phyloP scores from a whole-genome alignment of 2,888 invertebrate genomes.

The Dichetophora obliterata region DNA sequence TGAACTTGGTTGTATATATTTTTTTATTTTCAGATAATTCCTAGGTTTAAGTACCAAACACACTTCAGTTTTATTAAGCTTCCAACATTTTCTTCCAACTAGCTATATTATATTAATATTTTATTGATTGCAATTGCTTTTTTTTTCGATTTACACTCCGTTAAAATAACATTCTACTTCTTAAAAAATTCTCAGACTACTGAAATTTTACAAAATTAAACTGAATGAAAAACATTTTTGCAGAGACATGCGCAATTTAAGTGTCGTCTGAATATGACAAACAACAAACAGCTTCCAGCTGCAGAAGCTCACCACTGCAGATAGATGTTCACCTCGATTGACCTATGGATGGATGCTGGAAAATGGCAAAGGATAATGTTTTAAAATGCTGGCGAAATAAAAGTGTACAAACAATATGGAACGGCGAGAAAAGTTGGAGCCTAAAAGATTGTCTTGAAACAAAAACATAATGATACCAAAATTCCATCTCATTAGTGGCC shows the following conservation, averaged over 20 bases:
- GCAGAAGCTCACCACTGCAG: neutral
- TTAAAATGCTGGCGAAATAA: neutral
- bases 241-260: slow-evolving; percentile 38
- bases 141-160: neutral
- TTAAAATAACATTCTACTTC: neutral
- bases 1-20: too few relatives aligned
- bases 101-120: neutral
- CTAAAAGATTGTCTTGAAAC: too few relatives aligned
- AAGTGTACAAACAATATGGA: slow-evolving; percentile 5
- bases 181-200: neutral
- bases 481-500: neutral
- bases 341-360: slow-evolving; percentile 23
- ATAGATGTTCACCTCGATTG: slow-evolving; percentile 23
- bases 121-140: neutral
- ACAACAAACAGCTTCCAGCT: neutral
- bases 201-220: slow-evolving; percentile 3
- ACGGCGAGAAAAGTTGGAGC: neutral
- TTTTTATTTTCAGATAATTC: too few relatives aligned
- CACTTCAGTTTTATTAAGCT: too few relatives aligned
- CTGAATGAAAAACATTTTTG: slow-evolving; percentile 39
- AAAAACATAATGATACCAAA: neutral
- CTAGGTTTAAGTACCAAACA: too few relatives aligned
- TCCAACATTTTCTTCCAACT: neutral
- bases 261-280: neutral
- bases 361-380: neutral